phyloP scores from a whole-genome alignment of 2,888 invertebrate species.

The Ennomos quercinarius region DNA sequence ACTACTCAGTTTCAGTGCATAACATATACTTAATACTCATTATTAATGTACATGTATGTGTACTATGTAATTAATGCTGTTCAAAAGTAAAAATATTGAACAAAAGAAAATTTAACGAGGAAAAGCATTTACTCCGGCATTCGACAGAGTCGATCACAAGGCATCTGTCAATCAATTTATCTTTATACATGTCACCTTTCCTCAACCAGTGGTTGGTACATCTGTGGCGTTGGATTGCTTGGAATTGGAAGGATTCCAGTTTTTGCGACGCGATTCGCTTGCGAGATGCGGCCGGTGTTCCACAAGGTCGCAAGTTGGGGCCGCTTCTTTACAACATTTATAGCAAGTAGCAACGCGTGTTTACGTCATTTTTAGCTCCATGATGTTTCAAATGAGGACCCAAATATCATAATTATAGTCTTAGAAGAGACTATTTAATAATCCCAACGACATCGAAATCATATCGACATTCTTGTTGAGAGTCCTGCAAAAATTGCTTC shows the following conservation, averaged over 20 bases:
- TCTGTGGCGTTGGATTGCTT: slow-evolving; percentile 47
- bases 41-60: too few species aligned
- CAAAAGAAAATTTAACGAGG: not conserved
- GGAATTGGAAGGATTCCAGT: slow-evolving; percentile 62
- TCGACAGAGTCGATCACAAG: slow-evolving; percentile 29
- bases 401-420: too few species aligned
- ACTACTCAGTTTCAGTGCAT: not conserved
- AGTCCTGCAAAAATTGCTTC: slow-evolving; percentile 3
- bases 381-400: slow-evolving; percentile 28
- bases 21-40: too few species aligned
- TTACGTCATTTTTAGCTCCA: slow-evolving; percentile 27
- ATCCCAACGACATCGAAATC: too few species aligned
- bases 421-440: too few species aligned
- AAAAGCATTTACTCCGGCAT: slow-evolving; percentile 30
- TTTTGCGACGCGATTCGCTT: slow-evolving; percentile 59
- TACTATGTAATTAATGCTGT: too few species aligned
- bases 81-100: too few species aligned
- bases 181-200: slow-evolving; percentile 38
- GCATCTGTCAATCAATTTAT: slow-evolving; percentile 35
- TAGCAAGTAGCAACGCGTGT: slow-evolving; percentile 23
- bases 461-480: slow-evolving; percentile 9
- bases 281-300: slow-evolving; percentile 59
- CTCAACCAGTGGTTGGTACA: slow-evolving; percentile 33
- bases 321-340: slow-evolving; percentile 44
- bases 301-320: slow-evolving; percentile 63